Evolutionary conservation across 2,797 vertebrate genomes (phyloP).

Genomic region (Protosalanx chinensis): DNA sequence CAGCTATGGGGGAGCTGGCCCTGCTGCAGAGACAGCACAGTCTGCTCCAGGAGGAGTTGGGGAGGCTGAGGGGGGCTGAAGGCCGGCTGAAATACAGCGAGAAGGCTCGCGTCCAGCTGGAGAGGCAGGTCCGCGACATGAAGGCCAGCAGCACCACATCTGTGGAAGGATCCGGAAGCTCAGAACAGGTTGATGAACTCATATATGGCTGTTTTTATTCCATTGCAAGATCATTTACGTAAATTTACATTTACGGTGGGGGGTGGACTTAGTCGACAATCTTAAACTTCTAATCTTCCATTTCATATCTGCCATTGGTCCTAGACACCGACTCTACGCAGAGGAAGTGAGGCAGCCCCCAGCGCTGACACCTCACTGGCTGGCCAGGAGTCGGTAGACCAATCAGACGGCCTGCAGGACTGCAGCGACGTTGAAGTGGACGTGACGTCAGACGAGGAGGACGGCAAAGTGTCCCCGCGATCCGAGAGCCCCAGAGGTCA

Average conservation of each 20-base stretch:
- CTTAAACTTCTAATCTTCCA: no score
- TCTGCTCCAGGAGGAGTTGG: slow-evolving; percentile 82
- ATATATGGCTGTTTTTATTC: no score
- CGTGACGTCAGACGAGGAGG: slow-evolving; percentile 62
- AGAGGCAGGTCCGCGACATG: slow-evolving; percentile 76
- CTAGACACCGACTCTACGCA: slow-evolving; percentile 33
- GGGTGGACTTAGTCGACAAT: no score
- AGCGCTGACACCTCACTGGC: slow-evolving; percentile 19
- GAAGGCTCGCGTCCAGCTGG: slow-evolving; percentile 70
- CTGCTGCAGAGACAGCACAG: slow-evolving; percentile 80
- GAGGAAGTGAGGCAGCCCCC: slow-evolving; percentile 31
- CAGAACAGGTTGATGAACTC: slow-evolving; percentile 19
- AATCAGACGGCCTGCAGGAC: slow-evolving; percentile 54
- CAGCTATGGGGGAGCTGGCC: slow-evolving; percentile 75
- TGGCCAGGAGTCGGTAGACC: slow-evolving; percentile 43
- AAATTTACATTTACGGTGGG: no score
- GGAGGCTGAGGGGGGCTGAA: slow-evolving; percentile 71
- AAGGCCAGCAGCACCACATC: slow-evolving; percentile 56
- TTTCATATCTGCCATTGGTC: not conserved
- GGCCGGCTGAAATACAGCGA: slow-evolving; percentile 78
- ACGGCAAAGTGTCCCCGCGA: slow-evolving; percentile 52
- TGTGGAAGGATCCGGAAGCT: slow-evolving; percentile 18
- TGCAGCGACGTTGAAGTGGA: slow-evolving; percentile 65
- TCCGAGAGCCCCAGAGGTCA: slow-evolving; percentile 64
- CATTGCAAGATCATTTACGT: no score